Base-by-base conservation (phyloP, 2,113 vertebrate species). In the Plotosus lineatus region DNA sequence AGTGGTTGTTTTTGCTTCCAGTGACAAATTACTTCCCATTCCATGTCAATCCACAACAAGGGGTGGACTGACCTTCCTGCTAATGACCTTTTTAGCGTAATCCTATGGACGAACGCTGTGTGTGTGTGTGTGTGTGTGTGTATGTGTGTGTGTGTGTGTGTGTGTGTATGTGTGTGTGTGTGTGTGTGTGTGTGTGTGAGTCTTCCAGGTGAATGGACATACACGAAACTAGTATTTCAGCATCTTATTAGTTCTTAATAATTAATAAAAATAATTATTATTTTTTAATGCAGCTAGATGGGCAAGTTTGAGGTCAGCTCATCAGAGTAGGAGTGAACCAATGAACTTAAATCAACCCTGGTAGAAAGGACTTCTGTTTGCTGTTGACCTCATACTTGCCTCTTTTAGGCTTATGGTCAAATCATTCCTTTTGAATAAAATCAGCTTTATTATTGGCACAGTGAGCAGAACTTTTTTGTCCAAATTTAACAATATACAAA, bases 1-100 rank as follows among this genome's bases (percentile, higher is more conserved):
- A 72, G 68, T 26, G 44, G 63, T 66, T 72, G 55, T 63, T 40
- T 75, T 63, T 86, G 53, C 28, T 75, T 33, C 23, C 17, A 33
- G n/a, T 69, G 44, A 56, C 69, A 73, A 73, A 65, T 84, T 75
- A 48, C n/a, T 83, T 80, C 78, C 28, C 74, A 80, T 73, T 77
- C 63, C 21, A 55, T 48, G 77, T 76, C 61, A 40, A 56, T 26
- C 46, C 46, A 61, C 78, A 55, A 63, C 17, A 21, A 84, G 69
- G 56, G 75, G 36, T 74, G 44, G 73, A 68, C 56, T 26, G 31
- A 75, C 69, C 51, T 66, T 69, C 68, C 72, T 23, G 72, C 71
- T 55, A 56, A 60, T 75, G 73, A 56, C 51, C 51, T 75, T 83
- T 42, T 21, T 51, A 66, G 44, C 46, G 50, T 77, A 77, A 73